Evolutionary conservation across 23 tunicate genomes (phyloP).

Genomic region (Clavelina lepadiformis): DNA sequence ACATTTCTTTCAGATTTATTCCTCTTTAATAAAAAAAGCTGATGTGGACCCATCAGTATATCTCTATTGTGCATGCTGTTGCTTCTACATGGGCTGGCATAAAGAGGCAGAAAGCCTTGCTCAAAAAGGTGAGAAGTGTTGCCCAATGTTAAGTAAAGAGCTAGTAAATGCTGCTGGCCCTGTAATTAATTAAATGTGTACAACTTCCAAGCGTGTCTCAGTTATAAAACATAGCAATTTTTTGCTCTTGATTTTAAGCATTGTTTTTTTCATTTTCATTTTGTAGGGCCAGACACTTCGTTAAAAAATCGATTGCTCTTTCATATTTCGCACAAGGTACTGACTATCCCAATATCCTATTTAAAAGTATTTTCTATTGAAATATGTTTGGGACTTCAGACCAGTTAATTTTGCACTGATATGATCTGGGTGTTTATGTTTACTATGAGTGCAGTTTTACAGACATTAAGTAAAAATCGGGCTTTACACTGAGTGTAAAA

Average conservation of each 20-base stretch:
- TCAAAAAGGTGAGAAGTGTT: conserved; percentile 31
- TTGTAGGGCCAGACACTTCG: conserved; percentile 9
- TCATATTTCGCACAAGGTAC: conserved; percentile 86
- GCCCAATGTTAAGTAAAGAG: neutral
- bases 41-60: conserved; percentile 20
- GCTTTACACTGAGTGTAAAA: too few species aligned
- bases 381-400: too few species aligned
- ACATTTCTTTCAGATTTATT: conserved; percentile 33
- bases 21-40: conserved; percentile 6
- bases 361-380: too few species aligned
- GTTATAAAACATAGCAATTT: too few species aligned
- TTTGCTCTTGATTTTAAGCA: neutral
- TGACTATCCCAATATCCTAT: too few species aligned
- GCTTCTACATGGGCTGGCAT: conserved; percentile 77
- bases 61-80: conserved; percentile 56
- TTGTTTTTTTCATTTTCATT: neutral
- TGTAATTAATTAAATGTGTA: neutral
- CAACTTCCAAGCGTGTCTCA: neutral
- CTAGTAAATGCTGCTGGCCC: neutral
- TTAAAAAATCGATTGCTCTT: conserved; percentile 55
- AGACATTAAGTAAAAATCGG: too few species aligned
- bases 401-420: too few species aligned
- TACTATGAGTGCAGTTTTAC: too few species aligned
- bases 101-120: conserved; percentile 68
- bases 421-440: too few species aligned